Base-by-base conservation (phyloP, 1,140 invertebrate species). In the Phymastichus coffea region DNA sequence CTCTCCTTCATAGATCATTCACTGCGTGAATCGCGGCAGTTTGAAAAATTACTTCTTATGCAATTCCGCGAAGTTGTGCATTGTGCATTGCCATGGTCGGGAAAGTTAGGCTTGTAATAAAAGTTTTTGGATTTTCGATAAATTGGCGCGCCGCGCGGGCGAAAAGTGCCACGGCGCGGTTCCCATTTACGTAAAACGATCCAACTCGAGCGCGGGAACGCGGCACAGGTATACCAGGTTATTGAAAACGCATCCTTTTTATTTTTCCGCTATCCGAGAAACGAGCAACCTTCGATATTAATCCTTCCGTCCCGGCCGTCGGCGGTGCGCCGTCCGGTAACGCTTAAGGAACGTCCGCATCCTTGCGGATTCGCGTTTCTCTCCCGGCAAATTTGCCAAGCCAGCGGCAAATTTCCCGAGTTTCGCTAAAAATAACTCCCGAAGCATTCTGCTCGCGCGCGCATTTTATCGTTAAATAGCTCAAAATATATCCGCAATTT, bases 31-130 rank as follows among this genome's bases (percentile, higher is more conserved):
- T 51, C 37, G n/a, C 14, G 44, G 35, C 40, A 57, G 46, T 57
- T 57, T 49, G n/a, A 48, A 46, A 19, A 57, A 49, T 41, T 20
- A 23, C 17, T 14, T 4, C 20, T 57, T 57, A 49, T 20, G 46
- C 37, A 57, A 57, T 44, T n/a, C n/a, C 15, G 37, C 17, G 47
- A 51, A 58, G 37, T 58, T 51, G 38, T 14, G 12, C 52, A 44
- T 44, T 55, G 19, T 23, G 17, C n/a, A n/a, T n/a, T n/a, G n/a
- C n/a, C n/a, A 33, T 7, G 26, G 40, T n/a, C n/a, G n/a, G n/a
- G n/a, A n/a, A n/a, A n/a, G n/a, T n/a, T n/a, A n/a, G n/a, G n/a
- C n/a, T n/a, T n/a, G n/a, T 44, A 53, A 41, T 41, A 43, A 6
- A 44, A 44, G 17, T 44, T 44, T 44, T 33, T 4, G 22, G 40